Evolutionary conservation across 2,113 vertebrate genomes (phyloP).

Genomic region (Tiliqua scincoides): DNA sequence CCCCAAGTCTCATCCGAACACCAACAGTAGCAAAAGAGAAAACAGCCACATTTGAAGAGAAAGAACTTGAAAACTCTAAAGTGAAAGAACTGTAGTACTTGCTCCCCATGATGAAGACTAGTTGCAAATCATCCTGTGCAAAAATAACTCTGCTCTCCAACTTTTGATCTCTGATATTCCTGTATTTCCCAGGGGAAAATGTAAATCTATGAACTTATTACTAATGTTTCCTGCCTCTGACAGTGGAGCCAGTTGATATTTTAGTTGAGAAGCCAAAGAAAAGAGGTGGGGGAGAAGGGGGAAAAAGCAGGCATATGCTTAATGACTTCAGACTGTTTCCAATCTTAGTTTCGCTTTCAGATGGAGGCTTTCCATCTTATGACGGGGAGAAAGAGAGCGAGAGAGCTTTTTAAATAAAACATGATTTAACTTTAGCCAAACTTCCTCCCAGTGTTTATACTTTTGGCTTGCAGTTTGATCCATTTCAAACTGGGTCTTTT

Average conservation of each 20-base stretch:
- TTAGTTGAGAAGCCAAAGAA: conserved; percentile 67
- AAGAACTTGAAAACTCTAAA: conserved; percentile 64
- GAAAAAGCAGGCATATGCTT: conserved; percentile 56
- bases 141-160: conserved; percentile 77
- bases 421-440: conserved; percentile 79
- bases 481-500: conserved; percentile 71
- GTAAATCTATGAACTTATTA: conserved; percentile 80
- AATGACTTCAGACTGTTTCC: conserved; percentile 75
- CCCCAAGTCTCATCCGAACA: conserved; percentile 42
- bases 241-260: conserved; percentile 81
- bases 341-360: conserved; percentile 78
- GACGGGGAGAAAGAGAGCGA: conserved; percentile 57
- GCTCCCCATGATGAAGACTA: conserved; percentile 67
- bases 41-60: conserved; percentile 46
- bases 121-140: conserved; percentile 74
- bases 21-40: conserved; percentile 59
- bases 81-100: conserved; percentile 68
- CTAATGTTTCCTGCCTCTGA: conserved; percentile 80
- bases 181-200: conserved; percentile 76
- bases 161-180: conserved; percentile 77
- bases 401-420: conserved; percentile 73
- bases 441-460: conserved; percentile 77
- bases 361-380: conserved; percentile 77
- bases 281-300: conserved; percentile 3
- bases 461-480: conserved; percentile 68